Conservation (phyloP, 1,140 invertebrate species). For the Hyphantria cunea region DNA sequence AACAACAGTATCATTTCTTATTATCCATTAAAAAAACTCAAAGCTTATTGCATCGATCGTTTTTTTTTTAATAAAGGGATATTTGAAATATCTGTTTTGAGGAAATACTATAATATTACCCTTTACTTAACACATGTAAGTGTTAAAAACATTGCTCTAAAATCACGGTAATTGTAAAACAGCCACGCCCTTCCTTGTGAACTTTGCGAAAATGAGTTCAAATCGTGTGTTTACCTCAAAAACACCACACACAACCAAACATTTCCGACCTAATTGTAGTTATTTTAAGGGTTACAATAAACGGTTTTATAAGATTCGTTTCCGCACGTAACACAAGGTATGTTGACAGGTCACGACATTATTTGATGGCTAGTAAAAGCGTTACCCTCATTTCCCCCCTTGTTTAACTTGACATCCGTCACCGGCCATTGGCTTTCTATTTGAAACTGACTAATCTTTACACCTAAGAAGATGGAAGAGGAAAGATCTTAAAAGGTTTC, state of each 20-base stretch:
- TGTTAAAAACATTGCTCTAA: too few relatives aligned
- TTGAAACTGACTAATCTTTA: slow-evolving; percentile 35
- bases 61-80: too few relatives aligned
- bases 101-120: too few relatives aligned
- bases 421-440: slow-evolving; percentile 24
- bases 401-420: slow-evolving; percentile 30
- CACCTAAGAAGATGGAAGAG: slow-evolving; percentile 4
- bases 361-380: slow-evolving; percentile 23
- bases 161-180: slow-evolving; percentile 3
- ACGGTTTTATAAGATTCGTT: not conserved
- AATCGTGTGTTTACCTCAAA: slow-evolving; percentile 14
- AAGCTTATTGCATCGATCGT: too few relatives aligned
- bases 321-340: slow-evolving; percentile 14
- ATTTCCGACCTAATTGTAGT: not conserved
- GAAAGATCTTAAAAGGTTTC: slow-evolving; percentile 23
- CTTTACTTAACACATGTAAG: too few relatives aligned
- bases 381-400: slow-evolving; percentile 35
- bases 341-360: slow-evolving; percentile 33
- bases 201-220: slow-evolving; percentile 13
- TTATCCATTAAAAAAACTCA: too few relatives aligned
- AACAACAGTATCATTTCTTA: too few relatives aligned
- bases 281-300: too few relatives aligned
- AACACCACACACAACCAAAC: slow-evolving; percentile 3
- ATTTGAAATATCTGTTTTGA: too few relatives aligned
- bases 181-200: slow-evolving; percentile 12